Base-by-base conservation (phyloP, 1,140 invertebrate species). In the Aporrectodea caliginosa region DNA sequence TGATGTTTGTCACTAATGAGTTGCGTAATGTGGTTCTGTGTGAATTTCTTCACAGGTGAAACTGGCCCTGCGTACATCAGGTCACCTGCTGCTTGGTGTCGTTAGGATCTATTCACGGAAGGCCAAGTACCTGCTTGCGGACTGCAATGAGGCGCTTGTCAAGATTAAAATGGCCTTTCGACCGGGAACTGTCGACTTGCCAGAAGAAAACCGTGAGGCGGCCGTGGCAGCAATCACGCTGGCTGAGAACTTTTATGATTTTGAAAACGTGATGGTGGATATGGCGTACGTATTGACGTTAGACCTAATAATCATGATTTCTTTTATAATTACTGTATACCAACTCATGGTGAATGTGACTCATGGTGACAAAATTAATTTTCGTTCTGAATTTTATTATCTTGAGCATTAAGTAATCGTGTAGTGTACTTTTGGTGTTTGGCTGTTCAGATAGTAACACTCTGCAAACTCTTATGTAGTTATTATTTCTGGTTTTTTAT, bases 81-180 rank as follows among this genome's bases (percentile, higher is more conserved):
- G 98, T n/a, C 98, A 99, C 91, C 90, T 99, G 79, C 90, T 99
- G 79, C 90, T 99, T 79, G 98, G 98, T 85, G 97, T 99, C 34
- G 98, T 99, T 0, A 91, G 98, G 82, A 99, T 99, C 82, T 99
- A 99, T 90, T 99, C 97, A 0, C 91, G 97, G 34, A 99, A 99
- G 90, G 97, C 98, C 1, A 99, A 99, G 88, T 99, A 99, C 88
- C 89, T 99, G 0, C 88, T 99, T 72, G 96, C 97, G 30, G 98
- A 99, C 88, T 99, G 98, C 89, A 99, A 99, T 94, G 98, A 99
- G 90, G 98, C 98, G 0, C 99, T 99, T 89, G 96, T 99, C 69
- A 99, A 99, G 90, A 99, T 99, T 84, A 99, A 88, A 81, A 88
- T 88, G 95, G 97, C 98, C 27, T 99, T 99, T 87, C 90, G 97